These are phyloP conservation scores for Pterocles orientalis DNA, from an alignment of 2,113 vertebrate species.

Conservation along the genomic window DNA sequence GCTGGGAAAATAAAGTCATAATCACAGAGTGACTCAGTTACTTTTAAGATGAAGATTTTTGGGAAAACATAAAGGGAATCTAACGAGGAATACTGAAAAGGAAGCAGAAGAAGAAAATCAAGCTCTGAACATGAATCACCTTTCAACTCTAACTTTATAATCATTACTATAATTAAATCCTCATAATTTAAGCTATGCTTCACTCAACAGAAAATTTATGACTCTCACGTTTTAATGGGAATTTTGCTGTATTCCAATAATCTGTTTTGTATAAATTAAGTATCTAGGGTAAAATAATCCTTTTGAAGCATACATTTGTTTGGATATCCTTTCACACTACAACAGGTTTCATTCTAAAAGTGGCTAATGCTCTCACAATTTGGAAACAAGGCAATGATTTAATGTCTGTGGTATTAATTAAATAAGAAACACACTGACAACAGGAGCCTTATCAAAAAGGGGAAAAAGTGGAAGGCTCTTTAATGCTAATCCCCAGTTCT, in stretches of 20 bases:
- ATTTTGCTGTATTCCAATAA: conserved; percentile 15
- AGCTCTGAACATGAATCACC: neutral
- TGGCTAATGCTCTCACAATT: neutral
- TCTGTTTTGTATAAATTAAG: conserved; percentile 27
- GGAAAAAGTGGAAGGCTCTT: neutral
- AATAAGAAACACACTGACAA: neutral
- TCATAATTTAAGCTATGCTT: conserved; percentile 28
- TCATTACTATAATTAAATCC: conserved; percentile 45
- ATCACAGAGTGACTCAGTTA: neutral
- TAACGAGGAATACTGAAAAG: neutral
- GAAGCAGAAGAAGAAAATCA: neutral
- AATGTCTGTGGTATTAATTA: conserved; percentile 30
- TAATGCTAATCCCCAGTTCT: neutral
- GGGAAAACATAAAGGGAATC: neutral
- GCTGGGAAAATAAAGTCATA: neutral
- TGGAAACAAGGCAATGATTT: conserved; percentile 41
- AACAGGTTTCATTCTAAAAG: conserved; percentile 10
- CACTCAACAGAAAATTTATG: conserved; percentile 45
- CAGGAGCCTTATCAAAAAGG: neutral
- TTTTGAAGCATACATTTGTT: conserved; percentile 36
- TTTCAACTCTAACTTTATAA: neutral
- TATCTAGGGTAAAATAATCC: neutral
- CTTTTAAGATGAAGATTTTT: neutral
- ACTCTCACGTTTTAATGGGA: conserved; percentile 20
- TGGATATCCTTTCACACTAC: conserved; percentile 34